Conservation (phyloP, 2,888 invertebrate genomes). For the Resseliella maxima region DNA sequence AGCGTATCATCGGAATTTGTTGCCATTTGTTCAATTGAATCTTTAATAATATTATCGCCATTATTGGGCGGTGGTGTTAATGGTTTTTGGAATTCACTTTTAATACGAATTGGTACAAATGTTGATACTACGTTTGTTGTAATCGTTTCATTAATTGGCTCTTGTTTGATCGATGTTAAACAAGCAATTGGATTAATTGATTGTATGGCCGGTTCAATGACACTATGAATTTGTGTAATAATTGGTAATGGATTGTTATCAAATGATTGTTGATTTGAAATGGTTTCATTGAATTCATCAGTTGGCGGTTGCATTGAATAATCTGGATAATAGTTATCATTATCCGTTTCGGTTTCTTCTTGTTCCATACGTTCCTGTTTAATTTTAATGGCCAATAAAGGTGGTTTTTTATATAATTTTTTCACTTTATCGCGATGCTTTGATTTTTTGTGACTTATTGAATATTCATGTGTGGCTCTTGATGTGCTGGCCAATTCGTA, state of each 20-base stretch:
- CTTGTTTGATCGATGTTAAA: background rate
- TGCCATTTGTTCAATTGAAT: background rate
- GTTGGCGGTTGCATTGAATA: background rate
- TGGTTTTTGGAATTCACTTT: background rate
- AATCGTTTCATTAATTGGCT: background rate
- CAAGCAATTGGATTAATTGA: background rate
- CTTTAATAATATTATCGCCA: background rate
- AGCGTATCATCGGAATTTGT: background rate
- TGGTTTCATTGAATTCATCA: background rate
- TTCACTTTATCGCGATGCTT: constrained; percentile 6
- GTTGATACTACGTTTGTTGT: background rate
- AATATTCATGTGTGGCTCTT: constrained; percentile 62
- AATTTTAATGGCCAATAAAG: constrained; percentile 57
- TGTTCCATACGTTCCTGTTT: constrained; percentile 59
- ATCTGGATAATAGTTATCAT: background rate
- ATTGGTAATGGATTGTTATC: constrained; percentile 17
- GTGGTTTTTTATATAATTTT: constrained; percentile 58
- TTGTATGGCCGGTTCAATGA: background rate
- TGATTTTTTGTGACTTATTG: constrained; percentile 59
- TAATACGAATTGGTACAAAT: constrained; percentile 26
- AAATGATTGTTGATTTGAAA: background rate
- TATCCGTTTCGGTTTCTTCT: constrained; percentile 35
- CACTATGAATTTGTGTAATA: constrained; percentile 42
- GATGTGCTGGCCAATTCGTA: background rate
- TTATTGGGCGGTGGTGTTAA: background rate